Evolutionary conservation across 1,140 invertebrate species (phyloP).

Genomic region (Arion vulgaris): DNA sequence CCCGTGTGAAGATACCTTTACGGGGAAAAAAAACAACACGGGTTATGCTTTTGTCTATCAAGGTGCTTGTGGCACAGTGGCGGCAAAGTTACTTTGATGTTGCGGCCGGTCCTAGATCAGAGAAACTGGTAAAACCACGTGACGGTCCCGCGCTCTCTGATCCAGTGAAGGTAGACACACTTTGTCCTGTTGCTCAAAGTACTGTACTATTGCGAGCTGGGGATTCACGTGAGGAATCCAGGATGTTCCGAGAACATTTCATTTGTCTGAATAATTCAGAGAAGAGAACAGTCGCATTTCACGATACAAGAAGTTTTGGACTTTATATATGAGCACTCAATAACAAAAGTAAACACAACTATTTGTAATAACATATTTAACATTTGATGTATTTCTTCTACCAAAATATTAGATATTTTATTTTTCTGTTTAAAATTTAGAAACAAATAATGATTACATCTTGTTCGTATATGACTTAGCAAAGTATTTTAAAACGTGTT

Average conservation of each 20-base stretch:
- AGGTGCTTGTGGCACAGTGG: conserved; percentile 1
- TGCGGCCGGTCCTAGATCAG: conserved; percentile 1
- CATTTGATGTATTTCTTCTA: too few species aligned
- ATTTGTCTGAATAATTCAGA: neutral
- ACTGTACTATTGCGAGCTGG: neutral
- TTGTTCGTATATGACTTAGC: too few species aligned
- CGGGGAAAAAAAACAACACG: conserved; percentile 10
- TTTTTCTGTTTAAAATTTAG: too few species aligned
- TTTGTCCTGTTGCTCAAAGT: neutral
- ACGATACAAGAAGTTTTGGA: too few species aligned
- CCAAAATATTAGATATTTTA: too few species aligned
- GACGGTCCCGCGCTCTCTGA: neutral
- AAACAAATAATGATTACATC: too few species aligned
- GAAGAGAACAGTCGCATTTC: too few species aligned
- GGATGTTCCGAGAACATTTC: neutral
- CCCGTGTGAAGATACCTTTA: conserved; percentile 6
- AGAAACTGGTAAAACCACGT: neutral
- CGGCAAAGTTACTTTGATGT: conserved; percentile 5
- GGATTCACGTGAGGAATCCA: neutral
- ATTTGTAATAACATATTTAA: too few species aligned
- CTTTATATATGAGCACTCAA: too few species aligned
- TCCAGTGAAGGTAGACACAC: neutral
- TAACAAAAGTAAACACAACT: too few species aligned
- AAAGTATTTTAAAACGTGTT: too few species aligned
- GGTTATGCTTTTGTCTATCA: neutral